Base-by-base conservation (phyloP, 2,113 vertebrate genomes). In the Thalassarche chlororhynchos region DNA sequence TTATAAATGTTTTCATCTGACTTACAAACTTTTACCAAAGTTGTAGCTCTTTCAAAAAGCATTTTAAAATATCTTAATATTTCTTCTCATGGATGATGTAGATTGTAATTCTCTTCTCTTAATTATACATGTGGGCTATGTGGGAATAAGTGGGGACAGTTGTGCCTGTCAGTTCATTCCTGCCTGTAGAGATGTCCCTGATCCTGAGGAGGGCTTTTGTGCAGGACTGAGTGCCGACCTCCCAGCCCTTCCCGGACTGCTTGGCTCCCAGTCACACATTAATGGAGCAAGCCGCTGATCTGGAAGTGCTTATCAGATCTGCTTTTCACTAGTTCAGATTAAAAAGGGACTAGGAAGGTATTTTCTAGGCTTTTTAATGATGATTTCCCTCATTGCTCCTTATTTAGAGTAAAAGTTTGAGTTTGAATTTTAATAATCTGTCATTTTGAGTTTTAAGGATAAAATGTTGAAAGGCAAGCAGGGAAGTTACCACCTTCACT, bases 21-120 rank as follows among this genome's bases (percentile, higher is more conserved):
- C 61, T 91, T 87, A 42, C 3, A 86, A 94, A 96, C 68, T 97
- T 89, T 40, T 25, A 46, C 8, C 20, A 21, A 60, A 91, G 49
- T 79, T 82, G 25, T 66, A 75, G 8, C 47, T 66, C 42, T 52
- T 76, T 17, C 12, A 34, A 66, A 89, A 90, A 75, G 2, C 23
- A 42, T 42, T 51, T 8, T 3, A n/a, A 46, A 77, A 34, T 51
- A 36, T 32, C 14, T 31, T 71, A 55, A 14, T 38, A 47, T 76
- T 94, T 69, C 44, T 91, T 5, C 42, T 71, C 13, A 31, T 55
- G 74, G 46, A 47, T 26, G 9, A 36, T 17, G 24, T 36, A 47
- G 24, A 13, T 44, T 82, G 34, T 23, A 75, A 47, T 72, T 79
- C 14, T 49, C 47, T 62, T 49, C 11, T 66, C 42, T 51, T 47